Percentiles rank a stretch among this genome's conserved stretches.
These are phyloP conservation scores for Ectemnius continuus DNA, from an alignment of 2,888 invertebrate species.

Conservation along the genomic window DNA sequence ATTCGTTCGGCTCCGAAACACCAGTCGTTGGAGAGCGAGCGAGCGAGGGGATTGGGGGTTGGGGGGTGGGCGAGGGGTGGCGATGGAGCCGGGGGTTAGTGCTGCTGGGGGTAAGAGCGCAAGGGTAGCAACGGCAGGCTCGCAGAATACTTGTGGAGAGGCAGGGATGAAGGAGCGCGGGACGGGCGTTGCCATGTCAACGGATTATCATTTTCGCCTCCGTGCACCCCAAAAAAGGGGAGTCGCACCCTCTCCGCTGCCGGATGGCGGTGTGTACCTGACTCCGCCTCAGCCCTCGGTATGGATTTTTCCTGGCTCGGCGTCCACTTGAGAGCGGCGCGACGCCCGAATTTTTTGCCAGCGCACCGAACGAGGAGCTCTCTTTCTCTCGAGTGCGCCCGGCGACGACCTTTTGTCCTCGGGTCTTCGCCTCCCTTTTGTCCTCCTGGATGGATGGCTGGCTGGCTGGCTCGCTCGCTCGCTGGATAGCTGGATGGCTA, in stretches of 20 bases:
- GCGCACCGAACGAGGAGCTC: constrained; percentile 29
- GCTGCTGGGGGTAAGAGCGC: constrained; percentile 17
- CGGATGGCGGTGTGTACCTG: constrained; percentile 33
- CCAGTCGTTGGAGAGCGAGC: constrained; percentile 26
- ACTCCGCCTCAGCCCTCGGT: constrained; percentile 60
- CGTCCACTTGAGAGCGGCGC: constrained; percentile 72
- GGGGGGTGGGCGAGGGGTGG: constrained; percentile 16
- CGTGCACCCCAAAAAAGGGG: constrained; percentile 64
- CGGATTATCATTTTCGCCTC: constrained; percentile 71
- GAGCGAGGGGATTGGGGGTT: no score
- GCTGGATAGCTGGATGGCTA: background rate
- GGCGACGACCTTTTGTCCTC: constrained; percentile 61
- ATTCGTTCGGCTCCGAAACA: constrained; percentile 67
- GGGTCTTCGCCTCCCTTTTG: constrained; percentile 59
- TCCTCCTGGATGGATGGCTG: constrained; percentile 30
- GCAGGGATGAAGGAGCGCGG: constrained; percentile 48
- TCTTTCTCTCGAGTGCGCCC: constrained; percentile 49
- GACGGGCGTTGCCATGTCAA: constrained; percentile 69
- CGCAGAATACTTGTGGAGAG: constrained; percentile 43
- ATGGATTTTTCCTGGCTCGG: constrained; percentile 71
- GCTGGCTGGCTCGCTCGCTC: no score
- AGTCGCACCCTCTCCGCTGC: constrained; percentile 50
- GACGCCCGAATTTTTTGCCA: constrained; percentile 72
- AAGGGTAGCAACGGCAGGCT: constrained; percentile 44
- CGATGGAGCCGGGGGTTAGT: constrained; percentile 11